These are phyloP conservation scores for Emydura subglobosa DNA, from an alignment of 2,113 vertebrate species.

Conservation along the genomic window DNA sequence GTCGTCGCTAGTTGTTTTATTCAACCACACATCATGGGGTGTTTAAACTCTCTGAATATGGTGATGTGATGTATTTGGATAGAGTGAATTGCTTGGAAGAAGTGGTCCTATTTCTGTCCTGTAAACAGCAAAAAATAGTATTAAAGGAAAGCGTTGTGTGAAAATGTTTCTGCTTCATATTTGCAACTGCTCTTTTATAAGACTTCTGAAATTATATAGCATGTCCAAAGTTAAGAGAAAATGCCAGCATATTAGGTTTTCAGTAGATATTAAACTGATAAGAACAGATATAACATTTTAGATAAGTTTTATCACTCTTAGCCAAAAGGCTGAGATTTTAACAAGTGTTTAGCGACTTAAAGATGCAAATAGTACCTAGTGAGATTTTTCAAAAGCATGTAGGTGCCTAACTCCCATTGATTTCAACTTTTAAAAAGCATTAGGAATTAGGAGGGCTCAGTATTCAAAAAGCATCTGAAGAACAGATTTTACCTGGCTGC, in stretches of 20 bases:
- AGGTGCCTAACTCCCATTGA: neutral
- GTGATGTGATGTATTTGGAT: neutral
- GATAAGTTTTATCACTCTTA: too few relatives aligned
- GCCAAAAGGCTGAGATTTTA: neutral
- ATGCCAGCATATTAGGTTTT: neutral
- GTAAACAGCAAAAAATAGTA: neutral
- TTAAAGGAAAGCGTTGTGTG: neutral
- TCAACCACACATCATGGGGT: neutral
- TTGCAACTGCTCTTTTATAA: neutral
- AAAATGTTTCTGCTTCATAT: neutral
- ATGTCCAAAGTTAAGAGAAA: neutral
- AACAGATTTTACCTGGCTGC: neutral
- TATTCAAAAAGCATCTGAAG: neutral
- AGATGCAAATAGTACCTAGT: neutral
- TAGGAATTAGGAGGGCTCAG: neutral
- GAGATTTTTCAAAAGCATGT: neutral
- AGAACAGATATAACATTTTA: too few relatives aligned
- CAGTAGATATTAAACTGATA: neutral
- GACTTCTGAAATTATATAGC: neutral
- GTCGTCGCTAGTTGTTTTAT: neutral
- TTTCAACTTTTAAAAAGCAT: neutral
- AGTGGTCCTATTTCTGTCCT: neutral
- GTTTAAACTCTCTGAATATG: neutral
- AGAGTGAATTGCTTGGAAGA: neutral
- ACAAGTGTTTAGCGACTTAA: neutral